Evolutionary conservation across 2,888 invertebrate genomes (phyloP), one percentile per base, ranked within the genome.

Genomic region (Holacanthella duospinosa): DNA sequence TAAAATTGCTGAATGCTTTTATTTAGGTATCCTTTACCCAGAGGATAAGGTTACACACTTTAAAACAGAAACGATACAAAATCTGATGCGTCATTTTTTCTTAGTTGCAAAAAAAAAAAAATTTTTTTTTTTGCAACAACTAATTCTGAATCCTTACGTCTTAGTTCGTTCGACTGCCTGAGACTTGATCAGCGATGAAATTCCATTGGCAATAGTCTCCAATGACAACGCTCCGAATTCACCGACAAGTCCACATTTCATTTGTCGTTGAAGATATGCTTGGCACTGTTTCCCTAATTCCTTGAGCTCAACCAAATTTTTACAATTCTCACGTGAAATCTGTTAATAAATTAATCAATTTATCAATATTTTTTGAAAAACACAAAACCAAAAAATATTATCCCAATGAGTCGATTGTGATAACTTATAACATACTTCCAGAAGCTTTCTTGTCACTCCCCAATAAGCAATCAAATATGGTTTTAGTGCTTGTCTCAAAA

Each of bases 161-260:
- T 48, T 48, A 4, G n/a, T 48, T 21, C 48, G 48, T 48, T 48
- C 48, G 4, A 48, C 16, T n/a, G 48, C 19, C 21, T 21, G 19
- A 21, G n/a, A 4, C 21, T 21, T 9, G 19, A 59, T 61, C 12
- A 71, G 60, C 16, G 74, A 65, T 57, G 71, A 70, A 21, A 70
- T 60, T 19, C 72, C 74, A 59, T 73, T 71, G 25, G 64, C 64
- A 29, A 73, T 67, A n/a, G 78, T 74, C 68, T 89, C 89, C 68
- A 89, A 79, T 48, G 86, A 86, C 64, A 90, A 80, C 70, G 85
- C 66, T 29, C 72, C 72, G 60, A 66, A 72, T 43, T 69, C 66
- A n/a, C 60, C 66, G n/a, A 65, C 63, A 21, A 70, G 26, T 60
- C 60, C 43, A 56, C 63, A 60, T 48, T 64, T 64, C 43, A 72